phyloP scores from a whole-genome alignment of 30 jellyfish, hydroid and myxozoan species.

The Chrysaora quinquecirrha region DNA sequence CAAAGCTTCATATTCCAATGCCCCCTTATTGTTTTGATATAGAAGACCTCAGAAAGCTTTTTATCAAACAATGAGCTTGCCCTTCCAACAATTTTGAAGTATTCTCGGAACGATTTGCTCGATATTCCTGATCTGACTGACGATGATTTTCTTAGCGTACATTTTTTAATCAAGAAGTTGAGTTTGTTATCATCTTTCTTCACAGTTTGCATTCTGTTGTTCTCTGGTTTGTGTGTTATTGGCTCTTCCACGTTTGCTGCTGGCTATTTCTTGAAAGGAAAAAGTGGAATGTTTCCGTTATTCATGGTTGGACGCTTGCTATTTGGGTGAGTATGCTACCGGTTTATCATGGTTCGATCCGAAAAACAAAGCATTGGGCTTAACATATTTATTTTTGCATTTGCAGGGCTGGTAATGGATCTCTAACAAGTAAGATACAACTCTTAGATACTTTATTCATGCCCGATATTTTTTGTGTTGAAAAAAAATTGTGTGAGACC shows the following conservation, averaged over 20 bases:
- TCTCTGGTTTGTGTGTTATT: slow-evolving; percentile 83
- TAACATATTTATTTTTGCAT: slow-evolving; percentile 9
- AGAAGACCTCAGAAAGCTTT: no score
- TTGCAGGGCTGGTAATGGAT: slow-evolving; percentile 92
- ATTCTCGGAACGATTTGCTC: no score
- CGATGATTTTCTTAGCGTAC: no score
- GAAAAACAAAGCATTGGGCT: no score
- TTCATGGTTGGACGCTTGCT: slow-evolving; percentile 89
- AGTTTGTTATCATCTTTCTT: neutral
- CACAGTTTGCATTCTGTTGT: slow-evolving; percentile 78
- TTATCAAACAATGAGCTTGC: no score
- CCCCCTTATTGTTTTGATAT: no score
- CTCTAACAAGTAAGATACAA: slow-evolving; percentile 78
- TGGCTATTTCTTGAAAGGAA: slow-evolving; percentile 71
- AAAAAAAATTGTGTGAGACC: no score
- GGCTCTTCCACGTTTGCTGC: slow-evolving; percentile 94
- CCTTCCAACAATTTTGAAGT: no score
- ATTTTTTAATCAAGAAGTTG: no score
- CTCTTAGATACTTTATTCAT: neutral
- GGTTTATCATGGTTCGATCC: neutral
- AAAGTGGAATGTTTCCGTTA: slow-evolving; percentile 67
- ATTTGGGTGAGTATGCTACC: slow-evolving; percentile 78
- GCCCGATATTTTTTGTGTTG: no score
- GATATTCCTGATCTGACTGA: no score
- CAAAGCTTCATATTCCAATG: no score